These are phyloP conservation scores for Isurus oxyrinchus DNA, from an alignment of 2,113 vertebrate genomes.

Conservation along the genomic window DNA sequence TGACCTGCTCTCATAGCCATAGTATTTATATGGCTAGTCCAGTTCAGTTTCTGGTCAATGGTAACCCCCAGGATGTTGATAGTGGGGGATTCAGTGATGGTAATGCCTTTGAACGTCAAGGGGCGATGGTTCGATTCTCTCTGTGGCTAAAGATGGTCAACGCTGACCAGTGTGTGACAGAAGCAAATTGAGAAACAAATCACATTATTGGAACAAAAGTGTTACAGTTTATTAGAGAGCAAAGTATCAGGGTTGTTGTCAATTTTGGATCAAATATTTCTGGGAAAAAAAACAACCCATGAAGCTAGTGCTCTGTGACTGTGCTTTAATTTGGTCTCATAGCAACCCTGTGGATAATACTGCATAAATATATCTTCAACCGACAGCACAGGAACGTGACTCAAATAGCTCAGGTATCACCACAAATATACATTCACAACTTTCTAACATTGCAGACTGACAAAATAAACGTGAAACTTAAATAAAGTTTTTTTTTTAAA, in stretches of 20 bases:
- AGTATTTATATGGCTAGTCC: too few species aligned
- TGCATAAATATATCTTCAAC: not conserved
- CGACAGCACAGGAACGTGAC: not conserved
- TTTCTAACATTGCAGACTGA: not conserved
- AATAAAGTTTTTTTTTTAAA: not conserved
- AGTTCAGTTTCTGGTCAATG: too few species aligned
- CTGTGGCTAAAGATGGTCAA: not conserved
- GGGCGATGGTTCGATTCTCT: too few species aligned
- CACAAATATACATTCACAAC: constrained; percentile 15
- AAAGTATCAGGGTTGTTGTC: not conserved
- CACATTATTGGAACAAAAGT: not conserved
- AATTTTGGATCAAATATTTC: not conserved
- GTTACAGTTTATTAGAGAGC: constrained; percentile 13
- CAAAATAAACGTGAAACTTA: constrained; percentile 24
- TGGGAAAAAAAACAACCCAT: not conserved
- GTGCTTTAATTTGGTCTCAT: not conserved
- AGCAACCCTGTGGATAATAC: not conserved
- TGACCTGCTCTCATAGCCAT: too few species aligned
- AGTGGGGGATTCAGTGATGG: too few species aligned
- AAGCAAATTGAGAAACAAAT: not conserved
- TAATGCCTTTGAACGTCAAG: too few species aligned
- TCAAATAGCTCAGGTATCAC: not conserved
- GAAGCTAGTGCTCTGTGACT: not conserved
- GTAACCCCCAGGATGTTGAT: too few species aligned
- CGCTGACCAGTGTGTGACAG: not conserved